Evolutionary conservation across 2,113 vertebrate genomes (phyloP), one percentile per base, ranked within the genome.

Genomic region (Leptobrachium leishanense): DNA sequence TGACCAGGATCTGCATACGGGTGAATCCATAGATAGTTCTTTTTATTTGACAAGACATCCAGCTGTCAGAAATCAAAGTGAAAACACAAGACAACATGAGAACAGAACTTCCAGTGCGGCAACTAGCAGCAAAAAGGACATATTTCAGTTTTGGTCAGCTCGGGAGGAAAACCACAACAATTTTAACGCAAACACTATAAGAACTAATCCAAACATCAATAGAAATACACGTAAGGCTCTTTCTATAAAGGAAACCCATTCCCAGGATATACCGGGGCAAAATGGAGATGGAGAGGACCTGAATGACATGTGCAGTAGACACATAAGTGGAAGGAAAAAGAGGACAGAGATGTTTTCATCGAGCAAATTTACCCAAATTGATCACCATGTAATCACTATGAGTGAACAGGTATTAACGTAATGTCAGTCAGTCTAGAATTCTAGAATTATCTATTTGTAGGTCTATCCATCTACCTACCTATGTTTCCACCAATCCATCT

Each of bases 341-440:
- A 88, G 90, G 12, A 91, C 82, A 76, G 90, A 93, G 7, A 90
- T 94, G 39, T 91, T 92, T 85, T 84, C 84, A 44, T 73, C 81
- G 0, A 87, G 87, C 10, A 73, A 90, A 69, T 94, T 93, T 82
- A 85, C 73, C 66, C 63, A 63, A 2, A 40, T 92, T 0, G 93
- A 96, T 13, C 75, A 81, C 2, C 85, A 89, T 0, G 88, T 88
- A 43, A 86, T 93, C 43, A 84, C 40, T 0, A 9, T 87, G 10
- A 91, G 91, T 79, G 85, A 86, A 64, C 86, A 94, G 92, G 90
- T 92, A 83, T 81, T 82, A 79, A 11, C 67, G 31, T 3, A n/a
- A n/a, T n/a, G n/a, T n/a, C n/a, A n/a, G n/a, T n/a, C n/a, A n/a
- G n/a, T n/a, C n/a, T n/a, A n/a, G n/a, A n/a, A n/a, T n/a, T n/a